These are phyloP conservation scores for Drosophila neotestacea DNA, from an alignment of 2,888 invertebrate species.

Conservation along the genomic window DNA sequence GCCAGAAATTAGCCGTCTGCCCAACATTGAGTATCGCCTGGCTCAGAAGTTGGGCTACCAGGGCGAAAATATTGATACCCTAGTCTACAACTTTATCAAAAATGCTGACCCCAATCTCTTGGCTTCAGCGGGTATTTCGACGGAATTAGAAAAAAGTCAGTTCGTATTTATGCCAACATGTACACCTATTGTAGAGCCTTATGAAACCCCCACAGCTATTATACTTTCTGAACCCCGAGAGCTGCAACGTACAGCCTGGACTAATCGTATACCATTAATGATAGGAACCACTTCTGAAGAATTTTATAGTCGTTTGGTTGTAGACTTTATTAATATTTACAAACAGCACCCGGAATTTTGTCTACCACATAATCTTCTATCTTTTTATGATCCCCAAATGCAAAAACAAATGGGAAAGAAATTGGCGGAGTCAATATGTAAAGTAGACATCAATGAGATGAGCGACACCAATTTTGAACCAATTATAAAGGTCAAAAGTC, in stretches of 20 bases:
- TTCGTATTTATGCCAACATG: conserved; percentile 31
- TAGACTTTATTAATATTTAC: conserved; percentile 14
- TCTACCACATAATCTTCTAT: conserved; percentile 37
- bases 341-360: conserved; percentile 42
- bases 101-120: conserved; percentile 58
- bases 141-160: conserved; percentile 47
- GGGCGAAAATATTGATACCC: conserved; percentile 73
- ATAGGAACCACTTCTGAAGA: conserved; percentile 77
- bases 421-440: conserved; percentile 64
- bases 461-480: conserved; percentile 71
- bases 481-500: conserved; percentile 61
- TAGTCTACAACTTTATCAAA: conserved; percentile 58
- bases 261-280: conserved; percentile 80
- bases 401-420: conserved; percentile 55
- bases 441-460: conserved; percentile 62
- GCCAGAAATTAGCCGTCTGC: no score
- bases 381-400: conserved; percentile 16
- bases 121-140: conserved; percentile 43
- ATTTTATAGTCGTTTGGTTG: conserved; percentile 30
- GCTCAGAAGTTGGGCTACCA: conserved; percentile 78
- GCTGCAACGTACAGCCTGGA: conserved; percentile 77
- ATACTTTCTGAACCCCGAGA: conserved; percentile 70
- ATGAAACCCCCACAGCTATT: conserved; percentile 64
- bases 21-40: conserved; percentile 59
- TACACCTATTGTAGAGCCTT: conserved; percentile 77